Evolutionary conservation across 2,888 invertebrate species (phyloP).

Genomic region (Hypercompe scribonia): DNA sequence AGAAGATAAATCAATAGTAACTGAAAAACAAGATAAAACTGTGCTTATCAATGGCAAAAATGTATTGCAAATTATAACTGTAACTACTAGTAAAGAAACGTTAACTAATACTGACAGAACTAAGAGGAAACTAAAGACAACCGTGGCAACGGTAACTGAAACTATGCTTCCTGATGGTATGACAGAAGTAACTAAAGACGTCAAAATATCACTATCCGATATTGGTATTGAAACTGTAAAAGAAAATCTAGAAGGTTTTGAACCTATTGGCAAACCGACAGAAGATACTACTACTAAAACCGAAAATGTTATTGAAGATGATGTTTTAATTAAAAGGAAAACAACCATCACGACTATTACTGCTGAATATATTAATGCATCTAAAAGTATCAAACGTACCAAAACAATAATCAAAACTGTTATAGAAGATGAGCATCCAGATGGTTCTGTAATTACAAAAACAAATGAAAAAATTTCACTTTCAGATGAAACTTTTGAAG

Average conservation of each 20-base stretch:
- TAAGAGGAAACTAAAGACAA: slow-evolving; percentile 76
- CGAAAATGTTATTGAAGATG: slow-evolving; percentile 66
- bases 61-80: slow-evolving; percentile 72
- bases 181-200: slow-evolving; percentile 78
- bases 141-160: slow-evolving; percentile 76
- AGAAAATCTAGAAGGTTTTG: slow-evolving; percentile 60
- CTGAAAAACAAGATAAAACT: slow-evolving; percentile 68
- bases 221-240: slow-evolving; percentile 55
- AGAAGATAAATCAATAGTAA: slow-evolving; percentile 69
- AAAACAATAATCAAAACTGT: slow-evolving; percentile 71
- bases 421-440: slow-evolving; percentile 77
- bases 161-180: slow-evolving; percentile 72
- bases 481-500: slow-evolving; percentile 62
- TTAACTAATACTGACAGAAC: slow-evolving; percentile 66
- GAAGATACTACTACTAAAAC: slow-evolving; percentile 60
- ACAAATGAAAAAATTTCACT: slow-evolving; percentile 76
- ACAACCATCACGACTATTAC: slow-evolving; percentile 66
- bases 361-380: slow-evolving; percentile 63
- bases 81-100: slow-evolving; percentile 74
- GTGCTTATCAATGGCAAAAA: slow-evolving; percentile 69
- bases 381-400: slow-evolving; percentile 61
- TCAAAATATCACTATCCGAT: slow-evolving; percentile 76
- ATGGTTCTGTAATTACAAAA: slow-evolving; percentile 75
- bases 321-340: slow-evolving; percentile 67
- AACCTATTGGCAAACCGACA: slow-evolving; percentile 60